Base-by-base conservation (phyloP, 37 sponge, comb jelly and placozoan species). In the Eunapius fragilis region DNA sequence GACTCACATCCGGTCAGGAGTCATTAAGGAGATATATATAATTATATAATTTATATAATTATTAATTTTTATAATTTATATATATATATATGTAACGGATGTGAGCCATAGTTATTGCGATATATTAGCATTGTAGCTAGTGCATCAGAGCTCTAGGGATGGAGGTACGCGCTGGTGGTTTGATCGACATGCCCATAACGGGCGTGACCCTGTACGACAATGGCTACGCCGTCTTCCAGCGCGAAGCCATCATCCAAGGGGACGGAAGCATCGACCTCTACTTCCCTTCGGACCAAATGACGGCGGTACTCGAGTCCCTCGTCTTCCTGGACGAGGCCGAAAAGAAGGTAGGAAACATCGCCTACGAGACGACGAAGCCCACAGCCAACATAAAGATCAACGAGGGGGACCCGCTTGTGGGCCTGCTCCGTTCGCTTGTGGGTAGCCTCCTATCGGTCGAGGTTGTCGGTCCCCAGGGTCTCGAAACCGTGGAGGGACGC, bases 291-390 rank as follows among this genome's bases (percentile, higher is more conserved):
- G 75, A 69, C 32, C 88, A 91, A 78, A 90, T 96, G 88, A 72
- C 89, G 74, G 85, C 81, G 77, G 96, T 96, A 13, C 89, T 96
- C 28, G 89, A 96, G 78, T 88, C 92, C 27, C 88, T 96, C n/a
- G 72, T 85, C n/a, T 96, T 96, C 76, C 35, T 71, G 3, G 90
- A 87, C 32, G 85, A 86, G n/a, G 92, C 81, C 2, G 81, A 82
- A 7, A 71, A 45, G 76, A 84, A 88, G 31, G 83, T 96, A 25
- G 96, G 96, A 7, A 96, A 96, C 80, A 96, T 96, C 48, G 90
- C 96, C 32, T 96, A 96, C 87, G 96, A 96, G 80, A 79, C 92
- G 2, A 96, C 91, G 11, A 85, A 88, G 31, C 96, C 96, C 2
- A 68, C 69, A 26, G 87, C 96, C 11, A 89, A 78, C 78, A 76